Evolutionary conservation across 2,888 invertebrate genomes (phyloP).

Genomic region (Oxyteleia sp.): DNA sequence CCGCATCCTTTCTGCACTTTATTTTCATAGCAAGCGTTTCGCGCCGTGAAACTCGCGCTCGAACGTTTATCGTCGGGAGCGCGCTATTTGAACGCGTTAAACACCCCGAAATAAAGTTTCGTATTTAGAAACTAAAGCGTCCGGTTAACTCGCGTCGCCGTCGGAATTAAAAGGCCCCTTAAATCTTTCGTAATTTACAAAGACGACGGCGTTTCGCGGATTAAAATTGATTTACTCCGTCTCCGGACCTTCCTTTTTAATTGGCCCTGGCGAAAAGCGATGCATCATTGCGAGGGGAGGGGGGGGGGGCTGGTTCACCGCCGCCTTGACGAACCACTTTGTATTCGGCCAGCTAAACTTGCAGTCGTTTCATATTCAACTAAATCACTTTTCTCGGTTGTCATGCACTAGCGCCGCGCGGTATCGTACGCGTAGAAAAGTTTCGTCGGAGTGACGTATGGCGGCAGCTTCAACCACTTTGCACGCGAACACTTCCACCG

Average conservation of each 20-base stretch:
- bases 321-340: constrained; percentile 34
- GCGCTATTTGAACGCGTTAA: constrained; percentile 29
- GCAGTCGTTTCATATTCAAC: constrained; percentile 42
- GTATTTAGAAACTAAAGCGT: constrained; percentile 46
- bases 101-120: constrained; percentile 39
- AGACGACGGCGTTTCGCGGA: constrained; percentile 20
- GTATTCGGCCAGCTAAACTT: constrained; percentile 43
- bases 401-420: constrained; percentile 27
- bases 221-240: constrained; percentile 36
- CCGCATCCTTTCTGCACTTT: constrained; percentile 38
- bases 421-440: constrained; percentile 45
- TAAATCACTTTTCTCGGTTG: constrained; percentile 53
- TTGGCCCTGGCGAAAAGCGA: constrained; percentile 15
- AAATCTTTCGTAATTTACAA: constrained; percentile 40
- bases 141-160: constrained; percentile 32
- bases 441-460: constrained; percentile 61
- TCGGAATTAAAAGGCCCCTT: constrained; percentile 34
- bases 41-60: constrained; percentile 3
- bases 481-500: constrained; percentile 61
- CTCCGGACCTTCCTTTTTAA: constrained; percentile 4
- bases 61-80: constrained; percentile 41
- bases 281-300: background rate
- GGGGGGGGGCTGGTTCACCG: no score
- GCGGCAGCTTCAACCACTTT: constrained; percentile 63
- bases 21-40: constrained; percentile 43